Evolutionary conservation across 2,113 vertebrate species (phyloP).

Genomic region (Equus przewalskii): DNA sequence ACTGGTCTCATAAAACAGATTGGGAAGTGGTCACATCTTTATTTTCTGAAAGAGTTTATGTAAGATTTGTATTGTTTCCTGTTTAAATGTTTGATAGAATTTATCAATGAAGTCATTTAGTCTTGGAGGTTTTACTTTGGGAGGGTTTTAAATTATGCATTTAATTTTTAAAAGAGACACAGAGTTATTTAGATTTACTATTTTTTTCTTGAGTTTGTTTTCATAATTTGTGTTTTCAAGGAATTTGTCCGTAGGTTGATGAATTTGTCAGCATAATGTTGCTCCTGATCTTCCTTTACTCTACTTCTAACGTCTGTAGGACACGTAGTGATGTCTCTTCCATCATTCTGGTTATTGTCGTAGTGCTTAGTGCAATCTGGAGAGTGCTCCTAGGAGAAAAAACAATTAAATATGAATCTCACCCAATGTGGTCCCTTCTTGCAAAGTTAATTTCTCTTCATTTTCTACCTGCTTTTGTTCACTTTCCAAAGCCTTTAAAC

Average conservation of each 20-base stretch:
- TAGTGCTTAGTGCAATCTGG: neutral
- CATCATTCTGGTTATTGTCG: neutral
- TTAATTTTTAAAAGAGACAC: neutral
- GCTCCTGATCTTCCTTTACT: neutral
- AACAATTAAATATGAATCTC: neutral
- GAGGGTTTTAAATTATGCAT: neutral
- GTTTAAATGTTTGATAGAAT: constrained; percentile 21
- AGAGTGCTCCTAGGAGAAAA: neutral
- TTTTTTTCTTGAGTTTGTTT: neutral
- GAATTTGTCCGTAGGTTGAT: neutral
- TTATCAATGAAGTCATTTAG: neutral
- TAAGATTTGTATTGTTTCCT: neutral
- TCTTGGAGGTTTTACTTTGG: neutral
- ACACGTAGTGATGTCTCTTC: neutral
- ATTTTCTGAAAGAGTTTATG: neutral
- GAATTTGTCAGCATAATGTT: neutral
- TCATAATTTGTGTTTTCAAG: neutral
- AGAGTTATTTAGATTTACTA: neutral
- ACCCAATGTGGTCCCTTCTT: neutral
- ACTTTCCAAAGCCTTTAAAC: neutral
- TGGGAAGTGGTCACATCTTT: neutral
- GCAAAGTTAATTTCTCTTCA: neutral
- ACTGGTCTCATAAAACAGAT: neutral
- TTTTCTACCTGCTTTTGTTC: neutral
- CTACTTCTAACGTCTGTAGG: neutral